Conservation (phyloP, 2,888 invertebrate genomes). For the Diarsia brunnea region DNA sequence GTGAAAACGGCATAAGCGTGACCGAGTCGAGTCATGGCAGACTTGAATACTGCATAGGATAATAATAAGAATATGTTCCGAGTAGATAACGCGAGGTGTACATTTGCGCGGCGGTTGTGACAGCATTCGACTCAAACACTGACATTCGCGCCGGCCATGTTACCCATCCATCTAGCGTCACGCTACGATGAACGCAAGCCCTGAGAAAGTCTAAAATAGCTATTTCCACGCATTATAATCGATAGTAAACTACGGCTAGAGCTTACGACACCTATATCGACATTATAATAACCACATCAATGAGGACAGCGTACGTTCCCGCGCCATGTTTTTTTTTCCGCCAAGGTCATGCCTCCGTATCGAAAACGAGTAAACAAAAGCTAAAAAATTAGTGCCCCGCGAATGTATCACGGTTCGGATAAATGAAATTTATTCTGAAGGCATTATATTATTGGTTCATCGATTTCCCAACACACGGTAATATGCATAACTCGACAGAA, state of each 20-base stretch:
- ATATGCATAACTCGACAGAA: conserved; percentile 76
- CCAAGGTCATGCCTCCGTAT: conserved; percentile 89
- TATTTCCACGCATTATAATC: conserved; percentile 80
- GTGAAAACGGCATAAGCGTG: conserved; percentile 65
- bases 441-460: conserved; percentile 80
- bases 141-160: conserved; percentile 89
- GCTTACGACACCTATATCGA: conserved; percentile 61
- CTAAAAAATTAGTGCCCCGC: conserved; percentile 69
- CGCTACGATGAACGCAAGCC: conserved; percentile 84
- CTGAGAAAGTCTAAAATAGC: conserved; percentile 85
- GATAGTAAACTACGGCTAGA: conserved; percentile 72
- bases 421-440: conserved; percentile 57
- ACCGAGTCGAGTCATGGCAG: conserved; percentile 64
- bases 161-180: conserved; percentile 86
- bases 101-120: conserved; percentile 79
- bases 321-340: conserved; percentile 90
- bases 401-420: conserved; percentile 49
- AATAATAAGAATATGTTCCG: conserved; percentile 57
- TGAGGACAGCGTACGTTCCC: conserved; percentile 84
- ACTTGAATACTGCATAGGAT: conserved; percentile 65
- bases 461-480: conserved; percentile 83
- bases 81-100: conserved; percentile 68
- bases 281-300: conserved; percentile 75
- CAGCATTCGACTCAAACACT: conserved; percentile 79
- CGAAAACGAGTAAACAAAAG: conserved; percentile 89